These are phyloP conservation scores for Acanthurus lineatus DNA, from an alignment of 2,797 vertebrate species.

Conservation along the genomic window DNA sequence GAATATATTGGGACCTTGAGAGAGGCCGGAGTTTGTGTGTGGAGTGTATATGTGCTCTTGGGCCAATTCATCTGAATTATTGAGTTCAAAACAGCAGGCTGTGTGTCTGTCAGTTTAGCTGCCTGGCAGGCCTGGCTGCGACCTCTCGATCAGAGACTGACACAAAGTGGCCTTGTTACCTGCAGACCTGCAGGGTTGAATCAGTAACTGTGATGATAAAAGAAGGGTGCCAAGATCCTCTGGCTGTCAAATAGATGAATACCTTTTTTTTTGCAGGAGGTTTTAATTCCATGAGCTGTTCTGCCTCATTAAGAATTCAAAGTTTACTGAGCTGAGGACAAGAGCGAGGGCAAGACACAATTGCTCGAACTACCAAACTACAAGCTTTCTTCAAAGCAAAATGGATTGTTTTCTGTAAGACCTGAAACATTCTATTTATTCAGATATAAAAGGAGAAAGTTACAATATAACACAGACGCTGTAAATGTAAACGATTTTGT, in stretches of 20 bases:
- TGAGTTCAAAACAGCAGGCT: constrained; percentile 50
- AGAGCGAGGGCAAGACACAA: constrained; percentile 1
- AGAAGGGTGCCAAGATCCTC: constrained; percentile 30
- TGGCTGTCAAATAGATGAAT: constrained; percentile 39
- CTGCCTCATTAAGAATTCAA: constrained; percentile 33
- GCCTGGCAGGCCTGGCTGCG: constrained; percentile 43
- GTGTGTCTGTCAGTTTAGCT: constrained; percentile 40
- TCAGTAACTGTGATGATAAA: constrained; percentile 57
- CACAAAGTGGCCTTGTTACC: constrained; percentile 56
- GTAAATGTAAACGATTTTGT: constrained; percentile 14
- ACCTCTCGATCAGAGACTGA: constrained; percentile 55
- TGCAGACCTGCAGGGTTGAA: constrained; percentile 47
- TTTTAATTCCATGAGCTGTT: constrained; percentile 23
- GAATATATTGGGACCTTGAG: constrained; percentile 56
- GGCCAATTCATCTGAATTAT: constrained; percentile 60
- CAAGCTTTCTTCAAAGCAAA: constrained; percentile 8
- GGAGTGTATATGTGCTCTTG: constrained; percentile 7
- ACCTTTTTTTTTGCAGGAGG: background rate
- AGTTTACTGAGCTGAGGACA: constrained; percentile 12
- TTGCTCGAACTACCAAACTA: background rate
- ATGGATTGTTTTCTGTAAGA: background rate
- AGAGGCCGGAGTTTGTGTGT: background rate
- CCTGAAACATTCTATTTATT: constrained; percentile 6
- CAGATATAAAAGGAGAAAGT: constrained; percentile 18
- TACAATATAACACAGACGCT: background rate